Evolutionary conservation across 2,888 invertebrate genomes (phyloP).

Genomic region (Oeneis ivallda): DNA sequence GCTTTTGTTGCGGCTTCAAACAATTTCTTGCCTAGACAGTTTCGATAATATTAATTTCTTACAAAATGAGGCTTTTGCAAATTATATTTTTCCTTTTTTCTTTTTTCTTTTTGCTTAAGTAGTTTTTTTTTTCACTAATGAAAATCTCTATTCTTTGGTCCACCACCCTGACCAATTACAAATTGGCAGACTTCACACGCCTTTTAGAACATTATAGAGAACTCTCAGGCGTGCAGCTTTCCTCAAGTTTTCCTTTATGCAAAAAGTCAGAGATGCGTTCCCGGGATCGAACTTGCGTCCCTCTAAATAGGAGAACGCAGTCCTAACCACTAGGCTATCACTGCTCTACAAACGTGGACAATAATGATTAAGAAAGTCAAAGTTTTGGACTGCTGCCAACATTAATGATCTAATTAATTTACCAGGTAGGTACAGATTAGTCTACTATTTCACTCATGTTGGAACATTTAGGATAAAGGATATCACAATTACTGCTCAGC

Average conservation of each 20-base stretch:
- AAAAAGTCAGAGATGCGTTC: too few species aligned
- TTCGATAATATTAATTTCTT: conserved; percentile 27
- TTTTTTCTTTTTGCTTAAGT: background rate
- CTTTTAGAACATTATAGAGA: too few species aligned
- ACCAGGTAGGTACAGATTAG: background rate
- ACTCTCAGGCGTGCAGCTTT: too few species aligned
- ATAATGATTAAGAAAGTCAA: background rate
- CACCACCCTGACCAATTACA: too few species aligned
- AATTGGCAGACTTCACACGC: too few species aligned
- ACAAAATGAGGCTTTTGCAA: conserved; percentile 6
- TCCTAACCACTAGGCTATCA: background rate
- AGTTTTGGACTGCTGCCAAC: conserved; percentile 7
- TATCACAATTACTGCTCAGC: conserved; percentile 1
- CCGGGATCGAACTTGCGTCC: too few species aligned
- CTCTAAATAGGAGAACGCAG: background rate
- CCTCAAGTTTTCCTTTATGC: too few species aligned
- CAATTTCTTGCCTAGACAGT: conserved; percentile 26
- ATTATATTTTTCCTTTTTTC: background rate
- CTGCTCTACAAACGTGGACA: background rate
- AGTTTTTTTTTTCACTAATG: background rate
- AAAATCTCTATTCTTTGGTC: too few species aligned
- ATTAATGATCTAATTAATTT: conserved; percentile 14
- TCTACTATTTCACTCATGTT: conserved; percentile 4
- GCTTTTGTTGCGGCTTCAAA: conserved; percentile 29
- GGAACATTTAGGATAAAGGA: background rate